Evolutionary conservation across 2,888 invertebrate species (phyloP).

Genomic region (Leucophenga montana): DNA sequence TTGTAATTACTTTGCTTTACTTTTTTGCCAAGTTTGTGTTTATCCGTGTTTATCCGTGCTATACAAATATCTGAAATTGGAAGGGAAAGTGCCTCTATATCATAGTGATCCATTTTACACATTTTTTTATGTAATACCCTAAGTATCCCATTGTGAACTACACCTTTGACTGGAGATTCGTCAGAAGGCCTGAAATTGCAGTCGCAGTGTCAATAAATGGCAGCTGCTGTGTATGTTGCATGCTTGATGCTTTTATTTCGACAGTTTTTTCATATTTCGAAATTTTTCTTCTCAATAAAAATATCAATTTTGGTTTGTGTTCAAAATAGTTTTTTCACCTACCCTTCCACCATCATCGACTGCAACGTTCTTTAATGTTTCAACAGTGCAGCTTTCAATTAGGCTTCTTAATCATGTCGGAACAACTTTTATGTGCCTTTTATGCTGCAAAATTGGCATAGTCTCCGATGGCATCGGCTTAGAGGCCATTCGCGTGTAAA

Average conservation of each 20-base stretch:
- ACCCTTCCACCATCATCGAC: constrained; percentile 22
- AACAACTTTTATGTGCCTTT: constrained; percentile 12
- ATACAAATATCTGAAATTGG: too few species aligned
- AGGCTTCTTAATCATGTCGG: constrained; percentile 49
- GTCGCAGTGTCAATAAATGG: constrained; percentile 65
- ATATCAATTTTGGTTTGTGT: constrained; percentile 50
- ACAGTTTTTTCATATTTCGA: constrained; percentile 20
- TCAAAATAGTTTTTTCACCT: background rate
- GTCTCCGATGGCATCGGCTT: background rate
- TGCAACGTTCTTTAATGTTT: constrained; percentile 53
- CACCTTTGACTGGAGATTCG: constrained; percentile 14
- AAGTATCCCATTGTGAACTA: background rate
- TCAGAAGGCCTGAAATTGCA: constrained; percentile 27
- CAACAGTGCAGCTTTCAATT: constrained; percentile 61
- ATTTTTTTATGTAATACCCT: background rate
- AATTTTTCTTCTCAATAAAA: constrained; percentile 42
- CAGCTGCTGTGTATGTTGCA: constrained; percentile 46
- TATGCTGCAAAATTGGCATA: constrained; percentile 24
- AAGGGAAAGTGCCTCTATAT: too few species aligned
- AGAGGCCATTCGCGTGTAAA: background rate
- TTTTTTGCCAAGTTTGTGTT: too few species aligned
- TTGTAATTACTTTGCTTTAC: too few species aligned
- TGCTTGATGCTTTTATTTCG: constrained; percentile 14
- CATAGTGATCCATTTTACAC: too few species aligned
- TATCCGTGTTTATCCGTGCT: too few species aligned